Evolutionary conservation across 2,113 vertebrate species (phyloP).

Genomic region (Toxostoma redivivum): DNA sequence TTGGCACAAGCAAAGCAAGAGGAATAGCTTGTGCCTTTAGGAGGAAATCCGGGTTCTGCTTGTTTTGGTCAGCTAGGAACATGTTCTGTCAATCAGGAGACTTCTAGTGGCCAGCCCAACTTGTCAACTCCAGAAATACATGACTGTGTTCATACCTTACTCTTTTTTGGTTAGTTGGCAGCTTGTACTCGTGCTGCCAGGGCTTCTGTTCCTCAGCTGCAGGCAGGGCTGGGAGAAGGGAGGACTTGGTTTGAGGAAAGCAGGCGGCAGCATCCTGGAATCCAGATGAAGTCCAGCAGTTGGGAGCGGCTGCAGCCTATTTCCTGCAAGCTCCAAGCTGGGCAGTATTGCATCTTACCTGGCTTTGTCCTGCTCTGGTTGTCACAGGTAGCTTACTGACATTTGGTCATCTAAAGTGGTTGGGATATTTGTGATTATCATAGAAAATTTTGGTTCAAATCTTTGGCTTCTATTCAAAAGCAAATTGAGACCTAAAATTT

Average conservation of each 20-base stretch:
- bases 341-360: neutral
- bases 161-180: neutral
- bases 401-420: neutral
- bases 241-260: neutral
- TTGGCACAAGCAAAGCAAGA: neutral
- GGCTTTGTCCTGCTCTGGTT: neutral
- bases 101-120: neutral
- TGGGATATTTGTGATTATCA: neutral
- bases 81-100: neutral
- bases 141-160: neutral
- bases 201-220: neutral
- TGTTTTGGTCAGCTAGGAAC: neutral
- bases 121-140: neutral
- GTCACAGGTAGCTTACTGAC: neutral
- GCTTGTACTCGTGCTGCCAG: neutral
- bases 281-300: neutral
- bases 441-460: neutral
- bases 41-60: neutral
- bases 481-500: neutral
- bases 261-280: neutral
- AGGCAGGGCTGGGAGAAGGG: neutral
- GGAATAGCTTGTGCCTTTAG: neutral
- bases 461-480: neutral
- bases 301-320: neutral
- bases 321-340: neutral